These are phyloP conservation scores for Apeltes quadracus DNA, from an alignment of 2,113 vertebrate species.

Conservation along the genomic window DNA sequence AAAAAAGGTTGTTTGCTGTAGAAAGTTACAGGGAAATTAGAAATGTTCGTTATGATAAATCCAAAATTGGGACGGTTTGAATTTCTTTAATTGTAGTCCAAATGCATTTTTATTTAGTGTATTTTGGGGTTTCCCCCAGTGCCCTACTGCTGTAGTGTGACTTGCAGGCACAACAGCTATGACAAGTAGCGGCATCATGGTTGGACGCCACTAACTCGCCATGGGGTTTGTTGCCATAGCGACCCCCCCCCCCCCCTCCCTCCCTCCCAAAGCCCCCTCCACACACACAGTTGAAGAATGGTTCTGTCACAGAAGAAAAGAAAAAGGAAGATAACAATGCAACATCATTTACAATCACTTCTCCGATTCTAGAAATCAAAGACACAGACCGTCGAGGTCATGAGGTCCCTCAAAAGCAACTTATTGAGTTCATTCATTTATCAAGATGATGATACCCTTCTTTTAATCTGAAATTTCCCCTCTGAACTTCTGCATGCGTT, in stretches of 20 bases:
- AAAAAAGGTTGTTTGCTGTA: neutral
- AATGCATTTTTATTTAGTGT: neutral
- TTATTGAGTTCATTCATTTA: constrained; percentile 5
- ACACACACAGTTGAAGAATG: constrained; percentile 61
- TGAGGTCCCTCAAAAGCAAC: constrained; percentile 4
- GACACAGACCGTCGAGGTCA: constrained; percentile 28
- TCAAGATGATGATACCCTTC: neutral
- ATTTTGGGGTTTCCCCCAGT: constrained; percentile 35
- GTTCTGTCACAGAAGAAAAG: constrained; percentile 65
- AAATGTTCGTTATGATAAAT: neutral
- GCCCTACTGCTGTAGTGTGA: constrained; percentile 58
- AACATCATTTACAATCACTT: constrained; percentile 63
- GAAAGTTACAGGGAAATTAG: constrained; percentile 28
- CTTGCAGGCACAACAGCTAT: constrained; percentile 67
- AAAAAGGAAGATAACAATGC: constrained; percentile 61
- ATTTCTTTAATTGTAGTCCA: constrained; percentile 11
- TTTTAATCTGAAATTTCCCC: constrained; percentile 13
- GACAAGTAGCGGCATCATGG: constrained; percentile 75
- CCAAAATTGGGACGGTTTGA: neutral
- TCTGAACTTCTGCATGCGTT: constrained; percentile 3
- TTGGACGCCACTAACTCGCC: constrained; percentile 75
- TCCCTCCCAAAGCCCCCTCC: neutral
- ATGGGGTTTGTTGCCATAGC: constrained; percentile 78
- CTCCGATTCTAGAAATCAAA: constrained; percentile 48
- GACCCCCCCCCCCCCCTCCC: constrained; percentile 35